Evolutionary conservation across 2,888 invertebrate genomes (phyloP).

Genomic region (Oeneis ivallda): DNA sequence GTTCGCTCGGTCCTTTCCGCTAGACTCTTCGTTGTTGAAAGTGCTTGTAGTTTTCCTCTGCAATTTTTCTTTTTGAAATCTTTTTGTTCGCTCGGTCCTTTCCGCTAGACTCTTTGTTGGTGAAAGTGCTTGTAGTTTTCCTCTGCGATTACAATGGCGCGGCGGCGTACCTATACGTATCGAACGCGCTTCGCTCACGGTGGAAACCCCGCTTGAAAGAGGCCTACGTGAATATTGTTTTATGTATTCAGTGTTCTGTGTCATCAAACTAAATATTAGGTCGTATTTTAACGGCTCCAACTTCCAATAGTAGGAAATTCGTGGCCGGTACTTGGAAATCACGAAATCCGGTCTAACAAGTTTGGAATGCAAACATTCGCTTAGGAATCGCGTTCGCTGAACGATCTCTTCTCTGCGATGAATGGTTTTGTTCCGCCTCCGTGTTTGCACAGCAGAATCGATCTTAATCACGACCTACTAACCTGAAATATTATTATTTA

Average conservation of each 20-base stretch:
- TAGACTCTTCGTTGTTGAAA: too few species aligned
- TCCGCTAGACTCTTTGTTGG: too few species aligned
- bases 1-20: too few species aligned
- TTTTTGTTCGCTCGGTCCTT: too few species aligned
- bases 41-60: too few species aligned
- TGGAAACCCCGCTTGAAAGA: too few species aligned
- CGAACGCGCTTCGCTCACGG: too few species aligned
- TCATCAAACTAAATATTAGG: constrained; percentile 1
- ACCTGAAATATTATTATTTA: constrained; percentile 36
- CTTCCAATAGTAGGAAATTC: constrained; percentile 5
- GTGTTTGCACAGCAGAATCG: constrained; percentile 33
- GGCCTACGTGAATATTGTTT: too few species aligned
- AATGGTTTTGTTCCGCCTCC: constrained; percentile 49
- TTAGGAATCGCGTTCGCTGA: constrained; percentile 25
- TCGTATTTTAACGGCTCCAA: neutral
- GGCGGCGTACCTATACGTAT: too few species aligned
- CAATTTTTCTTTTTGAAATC: too few species aligned
- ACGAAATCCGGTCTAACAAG: constrained; percentile 24
- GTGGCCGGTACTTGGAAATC: constrained; percentile 13
- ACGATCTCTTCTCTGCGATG: constrained; percentile 40
- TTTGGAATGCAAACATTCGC: constrained; percentile 25
- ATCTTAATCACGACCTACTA: constrained; percentile 46
- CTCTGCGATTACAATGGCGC: too few species aligned
- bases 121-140: too few species aligned
- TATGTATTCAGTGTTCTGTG: neutral